phyloP scores from a whole-genome alignment of 2,113 vertebrate genomes.

The Cebidichthys violaceus region DNA sequence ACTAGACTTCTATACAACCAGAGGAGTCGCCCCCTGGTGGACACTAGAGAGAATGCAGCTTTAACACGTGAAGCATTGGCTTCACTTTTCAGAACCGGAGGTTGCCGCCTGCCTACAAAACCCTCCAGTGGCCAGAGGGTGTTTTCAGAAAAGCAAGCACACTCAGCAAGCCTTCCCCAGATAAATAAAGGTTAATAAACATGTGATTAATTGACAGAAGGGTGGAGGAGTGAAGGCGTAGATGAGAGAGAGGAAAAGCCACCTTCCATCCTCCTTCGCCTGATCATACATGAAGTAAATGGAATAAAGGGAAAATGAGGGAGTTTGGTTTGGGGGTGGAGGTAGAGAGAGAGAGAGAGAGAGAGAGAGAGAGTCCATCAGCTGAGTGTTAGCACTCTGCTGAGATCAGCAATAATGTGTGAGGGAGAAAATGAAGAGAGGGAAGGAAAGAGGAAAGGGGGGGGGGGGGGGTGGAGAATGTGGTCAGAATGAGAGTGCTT shows the following conservation, averaged over 20 bases:
- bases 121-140: neutral
- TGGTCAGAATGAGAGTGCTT: slow-evolving; percentile 71
- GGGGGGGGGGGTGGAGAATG: slow-evolving; percentile 56
- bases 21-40: neutral
- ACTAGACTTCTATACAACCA: neutral
- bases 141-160: neutral
- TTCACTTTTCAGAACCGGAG: neutral
- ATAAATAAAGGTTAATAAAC: slow-evolving; percentile 48
- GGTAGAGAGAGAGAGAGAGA: slow-evolving; percentile 34
- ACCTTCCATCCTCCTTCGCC: neutral
- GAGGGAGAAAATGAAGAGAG: slow-evolving; percentile 64
- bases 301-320: slow-evolving; percentile 18
- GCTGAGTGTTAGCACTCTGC: slow-evolving; percentile 76
- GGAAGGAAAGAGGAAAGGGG: slow-evolving; percentile 40
- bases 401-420: slow-evolving; percentile 77
- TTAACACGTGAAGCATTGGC: neutral
- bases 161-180: neutral
- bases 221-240: neutral
- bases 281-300: neutral
- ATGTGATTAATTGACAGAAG: slow-evolving; percentile 33
- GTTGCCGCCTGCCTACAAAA: too few relatives aligned
- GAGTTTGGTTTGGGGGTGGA: slow-evolving; percentile 31
- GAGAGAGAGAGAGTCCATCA: slow-evolving; percentile 68
- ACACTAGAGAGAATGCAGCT: neutral
- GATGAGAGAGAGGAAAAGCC: neutral